Evolutionary conservation across 2,797 vertebrate genomes (phyloP).

Genomic region (Neosilurus mollespiculum): DNA sequence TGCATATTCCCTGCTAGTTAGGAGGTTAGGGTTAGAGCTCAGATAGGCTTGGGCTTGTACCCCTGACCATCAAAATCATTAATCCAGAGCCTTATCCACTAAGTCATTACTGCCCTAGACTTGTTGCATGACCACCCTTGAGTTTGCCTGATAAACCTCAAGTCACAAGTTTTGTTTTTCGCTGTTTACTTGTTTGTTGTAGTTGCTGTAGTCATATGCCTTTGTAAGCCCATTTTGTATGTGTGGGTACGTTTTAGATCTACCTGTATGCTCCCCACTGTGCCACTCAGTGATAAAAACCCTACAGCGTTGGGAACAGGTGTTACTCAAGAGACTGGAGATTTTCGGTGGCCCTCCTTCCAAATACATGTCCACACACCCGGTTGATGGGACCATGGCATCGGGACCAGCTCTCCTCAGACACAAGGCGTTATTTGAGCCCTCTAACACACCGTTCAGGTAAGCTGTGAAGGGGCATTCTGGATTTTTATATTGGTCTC

Average conservation of each 20-base stretch:
- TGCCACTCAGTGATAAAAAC: constrained; percentile 92
- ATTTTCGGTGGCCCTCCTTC: constrained; percentile 89
- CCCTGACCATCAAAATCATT: no score
- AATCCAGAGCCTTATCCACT: no score
- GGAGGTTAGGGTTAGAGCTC: no score
- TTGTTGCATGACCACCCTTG: not conserved
- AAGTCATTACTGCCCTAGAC: not conserved
- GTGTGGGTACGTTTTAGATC: constrained; percentile 72
- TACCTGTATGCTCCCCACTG: constrained; percentile 91
- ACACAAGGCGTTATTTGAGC: constrained; percentile 93
- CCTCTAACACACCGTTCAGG: constrained; percentile 95
- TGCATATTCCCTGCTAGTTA: no score
- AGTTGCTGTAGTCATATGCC: constrained; percentile 20
- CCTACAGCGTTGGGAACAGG: constrained; percentile 95
- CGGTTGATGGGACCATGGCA: constrained; percentile 77
- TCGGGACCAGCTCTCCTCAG: constrained; percentile 91
- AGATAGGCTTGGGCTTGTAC: no score
- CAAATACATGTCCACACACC: constrained; percentile 84
- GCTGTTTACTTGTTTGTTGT: constrained; percentile 22
- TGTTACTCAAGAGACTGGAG: constrained; percentile 89
- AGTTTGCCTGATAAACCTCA: not conserved
- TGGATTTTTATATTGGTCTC: not conserved
- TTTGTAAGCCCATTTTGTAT: not conserved
- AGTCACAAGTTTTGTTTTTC: not conserved
- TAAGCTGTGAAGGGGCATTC: constrained; percentile 48